Evolutionary conservation across 2,888 invertebrate species (phyloP).

Genomic region (Melinaea menophilus): DNA sequence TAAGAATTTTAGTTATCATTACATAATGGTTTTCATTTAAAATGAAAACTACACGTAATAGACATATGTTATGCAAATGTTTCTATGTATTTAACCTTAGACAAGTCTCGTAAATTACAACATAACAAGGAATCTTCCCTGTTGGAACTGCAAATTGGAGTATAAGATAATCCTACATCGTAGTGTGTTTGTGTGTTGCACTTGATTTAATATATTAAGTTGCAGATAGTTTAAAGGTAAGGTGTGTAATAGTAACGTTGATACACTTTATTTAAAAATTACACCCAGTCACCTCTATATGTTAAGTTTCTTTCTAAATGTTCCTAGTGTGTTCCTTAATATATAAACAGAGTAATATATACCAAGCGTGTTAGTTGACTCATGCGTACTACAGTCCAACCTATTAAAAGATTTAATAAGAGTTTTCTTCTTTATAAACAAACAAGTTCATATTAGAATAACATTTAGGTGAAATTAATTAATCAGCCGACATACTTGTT

Average conservation of each 20-base stretch:
- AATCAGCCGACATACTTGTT: slow-evolving; percentile 49
- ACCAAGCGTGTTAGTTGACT: background rate
- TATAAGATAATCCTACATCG: background rate
- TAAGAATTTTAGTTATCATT: too few relatives aligned
- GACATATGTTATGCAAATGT: too few relatives aligned
- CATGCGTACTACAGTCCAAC: slow-evolving; percentile 14
- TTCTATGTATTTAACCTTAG: background rate
- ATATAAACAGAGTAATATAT: too few relatives aligned
- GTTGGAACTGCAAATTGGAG: slow-evolving; percentile 5
- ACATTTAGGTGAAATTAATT: slow-evolving; percentile 35
- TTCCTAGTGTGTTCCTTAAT: too few relatives aligned
- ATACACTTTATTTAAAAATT: too few relatives aligned
- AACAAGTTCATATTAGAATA: slow-evolving; percentile 43
- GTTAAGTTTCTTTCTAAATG: too few relatives aligned
- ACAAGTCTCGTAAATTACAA: background rate
- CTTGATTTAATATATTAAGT: background rate
- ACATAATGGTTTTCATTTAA: too few relatives aligned
- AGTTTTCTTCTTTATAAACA: slow-evolving; percentile 52
- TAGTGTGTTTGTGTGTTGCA: background rate
- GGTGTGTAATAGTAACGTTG: too few relatives aligned
- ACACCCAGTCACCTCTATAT: background rate
- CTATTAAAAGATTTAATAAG: slow-evolving; percentile 36
- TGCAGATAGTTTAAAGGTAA: background rate
- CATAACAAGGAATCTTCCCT: background rate
- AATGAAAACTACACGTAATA: too few relatives aligned